Conservation (phyloP, 1,140 invertebrate genomes). For the Drosophila elegans region DNA sequence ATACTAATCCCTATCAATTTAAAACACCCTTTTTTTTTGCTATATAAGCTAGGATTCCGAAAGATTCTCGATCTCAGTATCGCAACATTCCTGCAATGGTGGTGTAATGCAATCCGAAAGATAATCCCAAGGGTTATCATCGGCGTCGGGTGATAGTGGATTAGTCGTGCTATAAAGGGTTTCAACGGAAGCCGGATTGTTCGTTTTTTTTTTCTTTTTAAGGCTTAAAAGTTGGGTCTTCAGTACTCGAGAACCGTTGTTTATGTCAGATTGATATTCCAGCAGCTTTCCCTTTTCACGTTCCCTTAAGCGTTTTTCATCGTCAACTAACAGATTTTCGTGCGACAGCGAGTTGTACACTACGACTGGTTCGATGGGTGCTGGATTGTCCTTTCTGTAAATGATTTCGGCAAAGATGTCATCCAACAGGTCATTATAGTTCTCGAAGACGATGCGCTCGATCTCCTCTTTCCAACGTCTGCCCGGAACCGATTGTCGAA, state of each 20-base stretch:
- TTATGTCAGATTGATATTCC: not conserved
- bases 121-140: not conserved
- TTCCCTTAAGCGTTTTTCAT: too few species aligned
- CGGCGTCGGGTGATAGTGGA: not conserved
- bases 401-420: slow-evolving; percentile 48
- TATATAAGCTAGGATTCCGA: not conserved
- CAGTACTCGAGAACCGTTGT: fast-evolving
- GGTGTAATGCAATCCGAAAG: not conserved
- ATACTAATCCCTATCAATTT: not conserved
- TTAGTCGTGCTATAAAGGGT: too few species aligned
- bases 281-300: too few species aligned
- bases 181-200: not conserved
- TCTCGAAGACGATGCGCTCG: slow-evolving; percentile 58
- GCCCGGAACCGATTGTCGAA: slow-evolving; percentile 64
- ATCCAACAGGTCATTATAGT: slow-evolving; percentile 49
- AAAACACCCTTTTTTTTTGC: too few species aligned
- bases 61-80: not conserved
- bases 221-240: not conserved
- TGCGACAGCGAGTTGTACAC: not conserved
- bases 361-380: not conserved
- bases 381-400: not conserved
- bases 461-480: slow-evolving; percentile 64
- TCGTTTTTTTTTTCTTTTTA: not conserved
- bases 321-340: not conserved
- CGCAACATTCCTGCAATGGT: too few species aligned